Conservation (phyloP, 2,113 vertebrate genomes). For the Anas platyrhynchos region DNA sequence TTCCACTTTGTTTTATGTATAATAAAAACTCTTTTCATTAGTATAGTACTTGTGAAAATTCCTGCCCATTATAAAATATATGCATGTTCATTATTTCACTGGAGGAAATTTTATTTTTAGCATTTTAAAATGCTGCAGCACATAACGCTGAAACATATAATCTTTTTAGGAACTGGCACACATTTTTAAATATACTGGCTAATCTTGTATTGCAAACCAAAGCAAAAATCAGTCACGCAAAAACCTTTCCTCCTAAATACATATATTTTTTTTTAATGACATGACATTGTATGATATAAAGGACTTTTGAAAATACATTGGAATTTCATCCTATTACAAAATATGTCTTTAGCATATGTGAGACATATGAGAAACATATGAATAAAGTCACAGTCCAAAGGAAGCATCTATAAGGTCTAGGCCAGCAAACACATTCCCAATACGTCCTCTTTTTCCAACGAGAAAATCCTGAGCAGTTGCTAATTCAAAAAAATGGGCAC, state of each 20-base stretch:
- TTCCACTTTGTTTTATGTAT: neutral
- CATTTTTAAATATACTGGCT: neutral
- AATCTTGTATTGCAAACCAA: neutral
- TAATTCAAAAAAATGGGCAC: neutral
- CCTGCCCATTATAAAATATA: neutral
- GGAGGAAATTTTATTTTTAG: neutral
- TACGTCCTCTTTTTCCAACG: neutral
- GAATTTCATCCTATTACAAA: neutral
- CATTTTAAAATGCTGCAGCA: neutral
- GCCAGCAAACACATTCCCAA: neutral
- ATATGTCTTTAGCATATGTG: neutral
- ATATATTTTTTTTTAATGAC: neutral
- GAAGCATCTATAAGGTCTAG: neutral
- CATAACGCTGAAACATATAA: neutral
- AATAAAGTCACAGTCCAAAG: neutral
- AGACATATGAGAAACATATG: neutral
- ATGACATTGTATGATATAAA: neutral
- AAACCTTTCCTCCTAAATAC: neutral
- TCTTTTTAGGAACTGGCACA: neutral
- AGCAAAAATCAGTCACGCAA: neutral
- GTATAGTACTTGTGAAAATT: neutral
- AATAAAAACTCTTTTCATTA: neutral
- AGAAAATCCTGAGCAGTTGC: neutral
- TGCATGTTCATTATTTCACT: neutral
- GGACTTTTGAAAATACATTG: neutral